A percentile compares a stretch with the other conserved stretches of the same genome.
phyloP scores from a whole-genome alignment of 2,888 invertebrate species.

The Caenorhabditis zanzibari region DNA sequence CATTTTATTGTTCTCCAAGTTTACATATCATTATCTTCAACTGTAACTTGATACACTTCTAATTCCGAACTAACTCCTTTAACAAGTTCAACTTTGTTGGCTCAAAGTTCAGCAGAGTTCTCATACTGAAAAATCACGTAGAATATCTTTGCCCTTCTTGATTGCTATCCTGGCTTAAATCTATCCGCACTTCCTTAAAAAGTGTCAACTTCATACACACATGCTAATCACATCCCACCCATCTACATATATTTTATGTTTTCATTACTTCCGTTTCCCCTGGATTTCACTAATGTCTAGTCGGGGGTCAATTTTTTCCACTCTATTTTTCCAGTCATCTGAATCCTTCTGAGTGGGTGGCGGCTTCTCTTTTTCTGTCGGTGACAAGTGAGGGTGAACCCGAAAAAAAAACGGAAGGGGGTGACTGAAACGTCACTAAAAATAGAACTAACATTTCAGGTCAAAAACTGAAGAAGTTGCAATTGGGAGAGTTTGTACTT shows the following conservation, averaged over 20 bases:
- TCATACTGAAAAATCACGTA: background rate
- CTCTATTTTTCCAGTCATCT: background rate
- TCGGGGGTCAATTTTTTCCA: background rate
- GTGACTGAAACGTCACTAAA: constrained; percentile 18
- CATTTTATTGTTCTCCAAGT: too few species aligned
- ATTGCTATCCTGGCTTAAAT: background rate
- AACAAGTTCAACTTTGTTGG: background rate
- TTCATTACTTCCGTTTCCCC: constrained; percentile 52
- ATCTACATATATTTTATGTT: constrained; percentile 6
- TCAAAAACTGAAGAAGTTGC: constrained; percentile 2
- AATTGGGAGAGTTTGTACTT: constrained; percentile 20
- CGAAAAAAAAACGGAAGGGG: background rate
- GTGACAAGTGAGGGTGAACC: constrained; percentile 45
- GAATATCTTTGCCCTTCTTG: background rate
- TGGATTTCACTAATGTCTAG: constrained; percentile 26
- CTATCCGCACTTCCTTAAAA: constrained; percentile 27
- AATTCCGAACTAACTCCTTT: background rate
- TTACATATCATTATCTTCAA: too few species aligned
- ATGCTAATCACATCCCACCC: constrained; percentile 44
- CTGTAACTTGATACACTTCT: too few species aligned
- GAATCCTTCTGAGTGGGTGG: constrained; percentile 31
- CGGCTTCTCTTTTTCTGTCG: background rate
- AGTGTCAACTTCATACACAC: constrained; percentile 50
- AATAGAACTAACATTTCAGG: constrained; percentile 11
- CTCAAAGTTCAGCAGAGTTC: background rate